These are phyloP conservation scores for Microplitis demolitor DNA, from an alignment of 1,140 invertebrate species.

Conservation along the genomic window DNA sequence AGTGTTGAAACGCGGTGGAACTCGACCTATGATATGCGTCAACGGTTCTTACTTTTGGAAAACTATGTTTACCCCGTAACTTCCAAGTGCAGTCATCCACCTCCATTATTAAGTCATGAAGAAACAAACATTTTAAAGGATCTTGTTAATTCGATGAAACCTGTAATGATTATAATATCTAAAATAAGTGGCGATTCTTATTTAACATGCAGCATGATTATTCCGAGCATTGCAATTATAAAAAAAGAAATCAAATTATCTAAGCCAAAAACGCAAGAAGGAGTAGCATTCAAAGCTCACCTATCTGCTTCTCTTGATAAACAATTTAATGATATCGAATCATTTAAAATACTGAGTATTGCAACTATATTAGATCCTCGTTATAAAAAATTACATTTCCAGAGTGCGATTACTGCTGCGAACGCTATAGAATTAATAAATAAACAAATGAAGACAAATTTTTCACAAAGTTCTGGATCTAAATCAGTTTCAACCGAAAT, in stretches of 20 bases:
- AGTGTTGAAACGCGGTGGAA: constrained; percentile 47
- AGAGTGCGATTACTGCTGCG: neutral
- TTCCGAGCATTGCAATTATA: constrained; percentile 53
- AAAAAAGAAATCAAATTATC: constrained; percentile 40
- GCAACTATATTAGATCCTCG: constrained; percentile 51
- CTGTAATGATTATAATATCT: constrained; percentile 50
- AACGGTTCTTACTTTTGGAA: constrained; percentile 39
- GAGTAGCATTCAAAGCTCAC: constrained; percentile 30
- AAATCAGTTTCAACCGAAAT: constrained; percentile 30
- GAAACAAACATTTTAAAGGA: constrained; percentile 46
- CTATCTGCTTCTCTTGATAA: constrained; percentile 37
- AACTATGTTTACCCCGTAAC: constrained; percentile 44
- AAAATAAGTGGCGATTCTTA: constrained; percentile 56
- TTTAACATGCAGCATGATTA: constrained; percentile 51
- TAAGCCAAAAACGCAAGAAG: constrained; percentile 32
- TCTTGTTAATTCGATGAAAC: constrained; percentile 44
- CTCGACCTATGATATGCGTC: constrained; percentile 43
- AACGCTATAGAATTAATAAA: neutral
- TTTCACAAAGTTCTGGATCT: constrained; percentile 5
- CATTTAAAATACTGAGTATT: constrained; percentile 35
- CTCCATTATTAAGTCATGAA: constrained; percentile 42
- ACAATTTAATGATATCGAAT: constrained; percentile 42
- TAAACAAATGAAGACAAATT: neutral
- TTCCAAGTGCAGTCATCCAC: constrained; percentile 40
- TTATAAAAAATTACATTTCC: constrained; percentile 48